These are phyloP conservation scores for Rotaria magnacalcarata DNA, from an alignment of 2,888 invertebrate genomes.

Conservation along the genomic window DNA sequence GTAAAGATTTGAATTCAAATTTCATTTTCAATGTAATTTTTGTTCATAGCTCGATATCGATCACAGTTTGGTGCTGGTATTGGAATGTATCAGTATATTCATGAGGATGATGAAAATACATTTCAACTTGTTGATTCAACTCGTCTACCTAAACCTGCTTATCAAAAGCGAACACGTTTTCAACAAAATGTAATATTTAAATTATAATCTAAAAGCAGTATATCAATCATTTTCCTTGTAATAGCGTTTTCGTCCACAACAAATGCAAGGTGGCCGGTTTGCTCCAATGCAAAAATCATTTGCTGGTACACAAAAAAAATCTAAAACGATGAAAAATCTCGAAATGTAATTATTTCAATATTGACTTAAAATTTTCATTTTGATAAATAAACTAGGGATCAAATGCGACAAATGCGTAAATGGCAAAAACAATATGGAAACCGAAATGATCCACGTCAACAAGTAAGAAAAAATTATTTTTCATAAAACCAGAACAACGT, in stretches of 20 bases:
- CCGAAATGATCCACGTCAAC: neutral
- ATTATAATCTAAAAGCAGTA: too few species aligned
- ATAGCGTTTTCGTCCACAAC: conserved; percentile 62
- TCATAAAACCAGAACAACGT: neutral
- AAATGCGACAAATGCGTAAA: conserved; percentile 40
- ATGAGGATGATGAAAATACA: conserved; percentile 95
- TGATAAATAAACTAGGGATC: conserved; percentile 30
- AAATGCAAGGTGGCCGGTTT: conserved; percentile 50
- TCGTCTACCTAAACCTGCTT: conserved; percentile 35
- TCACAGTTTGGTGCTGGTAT: conserved; percentile 63
- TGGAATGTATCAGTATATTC: conserved; percentile 94
- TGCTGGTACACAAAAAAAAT: conserved; percentile 66
- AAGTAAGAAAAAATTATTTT: neutral
- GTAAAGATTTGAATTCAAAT: neutral
- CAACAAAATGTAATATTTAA: conserved; percentile 41
- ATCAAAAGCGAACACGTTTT: conserved; percentile 42
- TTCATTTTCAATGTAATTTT: too few species aligned
- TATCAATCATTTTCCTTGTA: neutral
- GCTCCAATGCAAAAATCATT: conserved; percentile 64
- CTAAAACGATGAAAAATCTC: conserved; percentile 73
- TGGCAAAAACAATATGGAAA: conserved; percentile 42
- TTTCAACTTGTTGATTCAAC: conserved; percentile 96
- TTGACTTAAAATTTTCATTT: conserved; percentile 6
- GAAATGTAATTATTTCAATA: conserved; percentile 55
- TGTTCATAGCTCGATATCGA: conserved; percentile 52